These are phyloP conservation scores for Eupristina koningsbergeri DNA, from an alignment of 1,140 invertebrate species.

Conservation along the genomic window DNA sequence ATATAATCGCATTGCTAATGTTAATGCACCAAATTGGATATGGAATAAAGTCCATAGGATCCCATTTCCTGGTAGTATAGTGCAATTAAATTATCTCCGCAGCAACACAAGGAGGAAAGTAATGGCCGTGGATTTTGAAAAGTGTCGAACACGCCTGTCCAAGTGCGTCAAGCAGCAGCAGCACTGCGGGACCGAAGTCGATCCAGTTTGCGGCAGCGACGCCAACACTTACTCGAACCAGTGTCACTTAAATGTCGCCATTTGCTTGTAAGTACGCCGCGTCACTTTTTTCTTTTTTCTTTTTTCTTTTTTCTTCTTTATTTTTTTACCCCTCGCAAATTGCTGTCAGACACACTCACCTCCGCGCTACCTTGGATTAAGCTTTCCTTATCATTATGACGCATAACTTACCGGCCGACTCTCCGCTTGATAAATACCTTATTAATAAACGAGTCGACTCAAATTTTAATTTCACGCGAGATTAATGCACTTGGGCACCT, in stretches of 20 bases:
- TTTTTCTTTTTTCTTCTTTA: too few species aligned
- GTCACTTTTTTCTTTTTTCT: too few species aligned
- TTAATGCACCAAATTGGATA: too few species aligned
- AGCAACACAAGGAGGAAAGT: constrained; percentile 73
- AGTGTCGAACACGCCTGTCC: constrained; percentile 80
- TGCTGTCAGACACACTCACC: too few species aligned
- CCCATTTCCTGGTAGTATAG: not conserved
- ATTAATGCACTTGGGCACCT: not conserved
- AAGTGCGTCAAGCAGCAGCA: constrained; percentile 82
- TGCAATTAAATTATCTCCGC: not conserved
- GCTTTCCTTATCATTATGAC: not conserved
- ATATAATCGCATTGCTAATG: too few species aligned
- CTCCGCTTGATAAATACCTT: too few species aligned
- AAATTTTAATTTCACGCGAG: too few species aligned
- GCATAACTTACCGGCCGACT: not conserved
- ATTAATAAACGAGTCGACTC: too few species aligned
- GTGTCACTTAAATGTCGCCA: constrained; percentile 86
- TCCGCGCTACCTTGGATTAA: too few species aligned
- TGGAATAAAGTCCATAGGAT: not conserved
- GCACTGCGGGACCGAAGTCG: constrained; percentile 75
- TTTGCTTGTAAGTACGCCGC: constrained; percentile 80
- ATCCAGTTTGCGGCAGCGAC: constrained; percentile 89
- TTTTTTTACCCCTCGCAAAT: too few species aligned
- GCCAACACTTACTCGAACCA: constrained; percentile 86
- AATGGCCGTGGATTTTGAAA: constrained; percentile 82